phyloP scores from a whole-genome alignment of 2,888 invertebrate species.

The Agelastica alni region DNA sequence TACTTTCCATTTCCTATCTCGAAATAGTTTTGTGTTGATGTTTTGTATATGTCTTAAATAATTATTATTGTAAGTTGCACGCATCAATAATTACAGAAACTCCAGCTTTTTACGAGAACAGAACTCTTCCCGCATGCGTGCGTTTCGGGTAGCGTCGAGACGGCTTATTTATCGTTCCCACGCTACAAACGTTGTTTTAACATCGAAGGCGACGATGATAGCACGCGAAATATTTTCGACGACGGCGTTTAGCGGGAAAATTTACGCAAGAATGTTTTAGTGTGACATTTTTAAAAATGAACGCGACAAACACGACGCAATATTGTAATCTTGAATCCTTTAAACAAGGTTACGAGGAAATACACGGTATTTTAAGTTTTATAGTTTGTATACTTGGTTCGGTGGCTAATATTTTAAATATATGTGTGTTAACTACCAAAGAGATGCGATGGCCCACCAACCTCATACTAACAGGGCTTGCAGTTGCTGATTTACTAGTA shows the following conservation, averaged over 20 bases:
- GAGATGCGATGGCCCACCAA: conserved; percentile 94
- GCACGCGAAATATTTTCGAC: conserved; percentile 4
- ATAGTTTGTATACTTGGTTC: conserved; percentile 89
- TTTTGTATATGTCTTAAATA: too few relatives aligned
- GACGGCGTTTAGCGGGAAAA: background rate
- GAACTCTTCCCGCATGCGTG: conserved; percentile 20
- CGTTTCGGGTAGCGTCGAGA: conserved; percentile 2
- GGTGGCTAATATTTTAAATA: conserved; percentile 88
- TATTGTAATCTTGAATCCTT: conserved; percentile 63
- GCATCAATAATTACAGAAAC: too few relatives aligned
- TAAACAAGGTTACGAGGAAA: conserved; percentile 67
- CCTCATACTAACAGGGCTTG: conserved; percentile 85
- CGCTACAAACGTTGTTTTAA: conserved; percentile 5
- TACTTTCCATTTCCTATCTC: too few relatives aligned
- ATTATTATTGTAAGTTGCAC: too few relatives aligned
- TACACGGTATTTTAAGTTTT: conserved; percentile 86
- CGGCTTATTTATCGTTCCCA: background rate
- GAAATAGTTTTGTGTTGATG: too few relatives aligned
- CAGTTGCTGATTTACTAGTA: conserved; percentile 90
- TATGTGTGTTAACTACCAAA: conserved; percentile 83
- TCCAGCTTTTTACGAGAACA: too few relatives aligned
- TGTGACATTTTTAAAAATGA: conserved; percentile 11
- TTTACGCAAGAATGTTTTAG: background rate
- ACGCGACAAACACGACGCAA: conserved; percentile 9
- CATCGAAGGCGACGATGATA: background rate